Evolutionary conservation across 2,888 invertebrate species (phyloP).

Genomic region (Tinea trinotella): DNA sequence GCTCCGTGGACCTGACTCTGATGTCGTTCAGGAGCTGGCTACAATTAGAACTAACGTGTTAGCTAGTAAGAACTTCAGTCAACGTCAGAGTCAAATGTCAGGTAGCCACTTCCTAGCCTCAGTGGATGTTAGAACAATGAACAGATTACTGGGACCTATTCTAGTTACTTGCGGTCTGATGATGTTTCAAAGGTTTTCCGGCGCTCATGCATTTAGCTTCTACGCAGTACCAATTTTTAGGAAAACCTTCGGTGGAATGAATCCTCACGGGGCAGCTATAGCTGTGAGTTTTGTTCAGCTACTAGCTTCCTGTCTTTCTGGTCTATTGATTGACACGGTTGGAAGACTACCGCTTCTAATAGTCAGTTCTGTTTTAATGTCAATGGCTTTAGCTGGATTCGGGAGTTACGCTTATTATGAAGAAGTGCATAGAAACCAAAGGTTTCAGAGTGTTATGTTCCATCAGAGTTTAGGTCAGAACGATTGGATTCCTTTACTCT

Average conservation of each 20-base stretch:
- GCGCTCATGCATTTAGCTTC: conserved; percentile 88
- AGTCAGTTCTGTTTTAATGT: conserved; percentile 88
- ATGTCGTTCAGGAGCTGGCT: conserved; percentile 81
- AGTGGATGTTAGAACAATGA: conserved; percentile 58
- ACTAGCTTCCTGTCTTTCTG: conserved; percentile 86
- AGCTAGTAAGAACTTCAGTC: conserved; percentile 66
- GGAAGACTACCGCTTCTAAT: conserved; percentile 88
- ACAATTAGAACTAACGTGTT: conserved; percentile 79
- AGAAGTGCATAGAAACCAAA: conserved; percentile 73
- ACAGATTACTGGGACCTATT: conserved; percentile 77
- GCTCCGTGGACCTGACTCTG: conserved; percentile 86
- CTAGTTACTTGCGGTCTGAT: conserved; percentile 88
- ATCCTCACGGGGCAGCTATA: conserved; percentile 88
- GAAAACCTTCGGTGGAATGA: conserved; percentile 85
- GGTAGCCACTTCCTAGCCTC: conserved; percentile 55
- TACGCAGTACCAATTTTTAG: conserved; percentile 90
- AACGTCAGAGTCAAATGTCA: conserved; percentile 58
- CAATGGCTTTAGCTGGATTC: conserved; percentile 87
- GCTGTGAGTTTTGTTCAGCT: conserved; percentile 89
- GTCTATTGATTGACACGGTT: conserved; percentile 86
- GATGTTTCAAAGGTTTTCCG: conserved; percentile 90
- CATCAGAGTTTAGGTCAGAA: conserved; percentile 73
- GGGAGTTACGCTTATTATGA: conserved; percentile 89
- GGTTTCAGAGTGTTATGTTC: conserved; percentile 64
- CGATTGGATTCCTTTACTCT: conserved; percentile 87